Percentiles rank a stretch among this genome's conserved stretches.
These are phyloP conservation scores for Melieria omissa DNA, from an alignment of 2,888 invertebrate species.

Conservation along the genomic window DNA sequence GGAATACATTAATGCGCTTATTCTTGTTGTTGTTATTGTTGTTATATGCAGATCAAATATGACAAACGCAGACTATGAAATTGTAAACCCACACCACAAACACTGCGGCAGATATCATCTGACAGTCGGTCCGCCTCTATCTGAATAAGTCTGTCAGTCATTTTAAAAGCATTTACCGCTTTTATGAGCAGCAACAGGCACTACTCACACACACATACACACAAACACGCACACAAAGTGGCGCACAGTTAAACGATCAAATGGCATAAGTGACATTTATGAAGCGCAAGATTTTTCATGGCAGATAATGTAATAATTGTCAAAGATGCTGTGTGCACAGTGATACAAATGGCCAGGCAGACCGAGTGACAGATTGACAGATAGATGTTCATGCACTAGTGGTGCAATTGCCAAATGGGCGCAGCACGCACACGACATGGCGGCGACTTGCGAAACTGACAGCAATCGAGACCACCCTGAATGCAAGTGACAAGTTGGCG, in stretches of 20 bases:
- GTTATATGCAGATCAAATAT: neutral
- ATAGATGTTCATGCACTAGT: too few species aligned
- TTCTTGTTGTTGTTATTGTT: too few species aligned
- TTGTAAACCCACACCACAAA: too few species aligned
- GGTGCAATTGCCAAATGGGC: too few species aligned
- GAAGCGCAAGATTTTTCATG: neutral
- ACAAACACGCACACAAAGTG: neutral
- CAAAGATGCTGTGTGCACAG: neutral
- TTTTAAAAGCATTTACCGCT: too few species aligned
- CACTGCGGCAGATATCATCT: too few species aligned
- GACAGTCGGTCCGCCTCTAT: too few species aligned
- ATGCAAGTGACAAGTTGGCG: too few species aligned
- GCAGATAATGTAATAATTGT: constrained; percentile 22
- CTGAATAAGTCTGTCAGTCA: too few species aligned
- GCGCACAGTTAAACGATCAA: neutral
- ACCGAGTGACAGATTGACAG: neutral
- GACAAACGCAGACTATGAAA: too few species aligned
- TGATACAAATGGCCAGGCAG: neutral
- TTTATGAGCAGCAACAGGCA: too few species aligned
- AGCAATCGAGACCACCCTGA: constrained; percentile 14
- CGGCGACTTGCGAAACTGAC: constrained; percentile 8
- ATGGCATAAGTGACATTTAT: constrained; percentile 21
- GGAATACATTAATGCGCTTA: neutral
- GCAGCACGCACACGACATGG: neutral
- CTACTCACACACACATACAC: neutral